A percentile compares a stretch with the other conserved stretches of the same genome.
Evolutionary conservation across 2,113 vertebrate species (phyloP).

Genomic region (Calyptomena viridis): DNA sequence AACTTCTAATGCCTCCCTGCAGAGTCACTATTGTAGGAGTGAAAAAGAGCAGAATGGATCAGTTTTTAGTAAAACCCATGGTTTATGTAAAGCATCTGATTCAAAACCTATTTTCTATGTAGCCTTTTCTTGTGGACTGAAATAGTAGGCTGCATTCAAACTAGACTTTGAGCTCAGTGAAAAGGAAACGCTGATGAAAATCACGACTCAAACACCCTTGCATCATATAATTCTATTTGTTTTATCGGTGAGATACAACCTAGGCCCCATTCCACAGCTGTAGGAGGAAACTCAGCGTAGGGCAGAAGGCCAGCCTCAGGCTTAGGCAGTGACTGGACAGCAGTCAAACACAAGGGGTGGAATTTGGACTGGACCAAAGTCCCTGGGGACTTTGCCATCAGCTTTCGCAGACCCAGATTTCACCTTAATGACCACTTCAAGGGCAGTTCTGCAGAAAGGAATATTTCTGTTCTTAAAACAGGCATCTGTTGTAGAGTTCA

Average conservation of each 20-base stretch:
- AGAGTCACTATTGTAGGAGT: slow-evolving; percentile 45
- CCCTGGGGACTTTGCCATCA: not conserved
- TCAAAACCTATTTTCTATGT: slow-evolving; percentile 72
- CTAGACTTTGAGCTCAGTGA: slow-evolving; percentile 44
- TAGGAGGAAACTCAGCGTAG: not conserved
- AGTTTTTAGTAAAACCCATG: slow-evolving; percentile 74
- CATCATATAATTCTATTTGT: slow-evolving; percentile 47
- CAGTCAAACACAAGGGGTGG: not conserved
- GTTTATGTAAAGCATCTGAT: slow-evolving; percentile 81
- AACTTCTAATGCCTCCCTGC: slow-evolving; percentile 60
- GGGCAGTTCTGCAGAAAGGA: not conserved
- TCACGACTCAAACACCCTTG: slow-evolving; percentile 48
- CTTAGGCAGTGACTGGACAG: not conserved
- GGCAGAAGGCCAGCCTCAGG: not conserved
- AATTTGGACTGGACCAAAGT: not conserved
- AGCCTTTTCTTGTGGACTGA: slow-evolving; percentile 59
- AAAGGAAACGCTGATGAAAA: slow-evolving; percentile 63
- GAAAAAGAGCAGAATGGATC: slow-evolving; percentile 67
- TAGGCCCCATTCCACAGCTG: not conserved
- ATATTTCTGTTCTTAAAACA: not conserved
- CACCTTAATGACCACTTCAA: not conserved
- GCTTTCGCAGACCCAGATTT: not conserved
- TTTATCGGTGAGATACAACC: slow-evolving; percentile 19
- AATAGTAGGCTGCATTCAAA: slow-evolving; percentile 67
- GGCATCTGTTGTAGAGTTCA: not conserved